These are phyloP conservation scores for Periphyllus acericola DNA, from an alignment of 2,888 invertebrate species.

Conservation along the genomic window DNA sequence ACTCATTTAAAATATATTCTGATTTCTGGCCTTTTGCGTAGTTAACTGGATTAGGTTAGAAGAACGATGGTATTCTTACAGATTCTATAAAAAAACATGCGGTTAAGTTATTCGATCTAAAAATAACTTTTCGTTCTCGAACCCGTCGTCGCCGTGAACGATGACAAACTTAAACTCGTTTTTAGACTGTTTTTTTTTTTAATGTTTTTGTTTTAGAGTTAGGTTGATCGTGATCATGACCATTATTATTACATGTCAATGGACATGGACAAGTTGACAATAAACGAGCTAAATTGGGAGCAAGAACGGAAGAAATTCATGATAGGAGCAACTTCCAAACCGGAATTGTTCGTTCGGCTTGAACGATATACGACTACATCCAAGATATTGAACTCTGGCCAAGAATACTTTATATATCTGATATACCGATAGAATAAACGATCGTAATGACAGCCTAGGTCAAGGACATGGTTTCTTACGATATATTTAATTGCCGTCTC, in stretches of 20 bases:
- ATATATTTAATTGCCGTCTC: constrained; percentile 7
- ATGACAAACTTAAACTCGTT: constrained; percentile 6
- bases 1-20: too few relatives aligned
- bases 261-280: constrained; percentile 22
- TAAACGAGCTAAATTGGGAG: constrained; percentile 37
- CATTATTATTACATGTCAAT: constrained; percentile 10
- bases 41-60: too few relatives aligned
- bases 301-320: not conserved
- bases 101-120: too few relatives aligned
- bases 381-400: constrained; percentile 40
- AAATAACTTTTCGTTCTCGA: too few relatives aligned
- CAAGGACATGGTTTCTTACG: constrained; percentile 34
- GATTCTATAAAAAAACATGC: too few relatives aligned
- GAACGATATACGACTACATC: not conserved
- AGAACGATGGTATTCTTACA: too few relatives aligned
- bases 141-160: not conserved
- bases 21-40: too few relatives aligned
- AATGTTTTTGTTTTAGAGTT: too few relatives aligned
- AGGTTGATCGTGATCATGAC: not conserved
- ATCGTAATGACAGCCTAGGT: constrained; percentile 43
- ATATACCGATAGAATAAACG: not conserved
- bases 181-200: not conserved
- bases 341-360: constrained; percentile 14
- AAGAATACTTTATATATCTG: constrained; percentile 10
- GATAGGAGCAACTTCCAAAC: constrained; percentile 24